Base-by-base conservation (phyloP, 2,888 invertebrate species). In the Drosophila crucigera region DNA sequence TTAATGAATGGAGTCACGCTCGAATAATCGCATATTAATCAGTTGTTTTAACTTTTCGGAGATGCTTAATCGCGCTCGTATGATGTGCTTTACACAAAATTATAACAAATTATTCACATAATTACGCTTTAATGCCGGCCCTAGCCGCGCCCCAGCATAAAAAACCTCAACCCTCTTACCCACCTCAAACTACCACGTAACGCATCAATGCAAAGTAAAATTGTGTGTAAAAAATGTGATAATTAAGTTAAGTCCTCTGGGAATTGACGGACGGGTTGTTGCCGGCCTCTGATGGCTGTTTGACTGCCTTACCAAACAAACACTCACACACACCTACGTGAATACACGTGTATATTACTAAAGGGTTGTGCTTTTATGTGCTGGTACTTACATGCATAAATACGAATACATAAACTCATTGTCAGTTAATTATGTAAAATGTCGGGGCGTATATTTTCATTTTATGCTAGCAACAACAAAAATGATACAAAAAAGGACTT, bases 151-250 rank as follows among this genome's bases (percentile, higher is more conserved):
- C 76, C 56, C 64, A n/a, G 37, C 60, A 41, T 50, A 58, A 52
- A 49, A 52, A 9, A 1, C 28, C 10, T 6, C 10, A 25, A 10
- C 68, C 43, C 69, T 37, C 35, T 43, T 66, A 30, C 55, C 39
- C 43, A 37, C 25, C 16, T 16, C 47, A 25, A 47, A 25, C 16
- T 25, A 25, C 22, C 22, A 54, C 65, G 59, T 66, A 70, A 62
- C 70, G 74, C 83, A 89, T 90, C 90, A 83, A 80, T 80, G 81
- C 83, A 88, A 90, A 86, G 89, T 90, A 86, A 86, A 85, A 86
- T 89, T 90, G 87, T 89, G 84, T 86, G 85, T 86, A 85, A 88
- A 90, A 90, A 88, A 90, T 85, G 85, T 88, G 83, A 85, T 90
- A 85, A 90, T 85, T 90, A 85, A 90, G 83, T 85, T 88, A 78